Percentiles rank a stretch among this genome's conserved stretches.
These are phyloP conservation scores for Cyphomyrus plagiostoma DNA, from an alignment of 2,113 vertebrate species.

Conservation along the genomic window DNA sequence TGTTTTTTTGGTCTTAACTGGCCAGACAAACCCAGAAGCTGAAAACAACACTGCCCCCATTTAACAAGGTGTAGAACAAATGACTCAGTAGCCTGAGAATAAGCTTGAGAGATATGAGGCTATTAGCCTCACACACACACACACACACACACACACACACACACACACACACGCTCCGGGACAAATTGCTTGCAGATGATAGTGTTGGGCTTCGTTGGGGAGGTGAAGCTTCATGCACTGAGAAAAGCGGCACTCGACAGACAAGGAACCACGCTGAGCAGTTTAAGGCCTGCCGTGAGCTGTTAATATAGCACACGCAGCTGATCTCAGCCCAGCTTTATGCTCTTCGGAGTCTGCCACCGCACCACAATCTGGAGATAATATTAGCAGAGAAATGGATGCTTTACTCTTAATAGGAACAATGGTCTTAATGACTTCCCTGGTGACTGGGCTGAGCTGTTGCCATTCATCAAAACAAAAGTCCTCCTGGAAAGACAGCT, in stretches of 20 bases:
- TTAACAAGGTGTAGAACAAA: conserved; percentile 49
- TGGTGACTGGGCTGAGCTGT: neutral
- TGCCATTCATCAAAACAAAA: neutral
- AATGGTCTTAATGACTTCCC: conserved; percentile 12
- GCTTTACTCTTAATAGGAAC: conserved; percentile 1
- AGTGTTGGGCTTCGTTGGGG: conserved; percentile 2
- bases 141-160: neutral
- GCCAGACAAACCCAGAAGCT: conserved; percentile 30
- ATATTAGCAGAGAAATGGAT: neutral
- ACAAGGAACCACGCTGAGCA: neutral
- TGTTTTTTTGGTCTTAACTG: conserved; percentile 40
- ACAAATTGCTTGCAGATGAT: conserved; percentile 59
- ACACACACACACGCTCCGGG: conserved; percentile 40
- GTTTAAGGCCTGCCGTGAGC: neutral
- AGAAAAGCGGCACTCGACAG: neutral
- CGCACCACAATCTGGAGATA: neutral
- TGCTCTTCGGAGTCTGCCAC: neutral
- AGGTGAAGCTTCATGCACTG: neutral
- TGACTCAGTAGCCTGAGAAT: conserved; percentile 57
- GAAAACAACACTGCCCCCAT: conserved; percentile 33
- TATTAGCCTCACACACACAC: conserved; percentile 40
- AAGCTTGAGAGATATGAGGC: conserved; percentile 54
- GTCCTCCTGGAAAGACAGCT: neutral
- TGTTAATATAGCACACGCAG: neutral
- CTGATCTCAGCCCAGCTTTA: neutral